phyloP scores from a whole-genome alignment of 1,140 invertebrate species.

The Drosophila willistoni region DNA sequence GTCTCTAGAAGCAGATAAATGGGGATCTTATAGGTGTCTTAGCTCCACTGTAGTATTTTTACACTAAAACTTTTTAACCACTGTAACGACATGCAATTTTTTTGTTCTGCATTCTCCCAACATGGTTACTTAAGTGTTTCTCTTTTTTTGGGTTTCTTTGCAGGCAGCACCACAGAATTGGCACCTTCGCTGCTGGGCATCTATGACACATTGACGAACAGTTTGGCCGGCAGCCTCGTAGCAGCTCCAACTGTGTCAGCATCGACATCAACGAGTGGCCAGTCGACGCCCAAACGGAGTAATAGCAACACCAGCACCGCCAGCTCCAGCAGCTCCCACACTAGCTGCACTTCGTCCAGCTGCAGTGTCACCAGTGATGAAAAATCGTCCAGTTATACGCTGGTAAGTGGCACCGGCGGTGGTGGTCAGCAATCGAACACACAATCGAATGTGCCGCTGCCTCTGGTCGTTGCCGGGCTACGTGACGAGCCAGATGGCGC shows the following conservation, averaged over 20 bases:
- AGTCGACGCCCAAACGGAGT: conserved; percentile 64
- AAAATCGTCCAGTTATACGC: conserved; percentile 58
- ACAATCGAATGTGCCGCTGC: conserved; percentile 16
- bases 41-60: not conserved
- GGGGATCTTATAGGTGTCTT: not conserved
- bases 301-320: conserved; percentile 61
- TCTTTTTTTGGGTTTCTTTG: conserved; percentile 16
- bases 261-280: conserved; percentile 35
- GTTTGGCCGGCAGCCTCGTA: conserved; percentile 37
- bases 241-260: conserved; percentile 20
- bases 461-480: conserved; percentile 58
- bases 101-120: not conserved
- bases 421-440: not conserved
- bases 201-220: conserved; percentile 83
- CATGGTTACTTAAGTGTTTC: not conserved
- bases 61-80: not conserved
- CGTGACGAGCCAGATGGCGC: conserved; percentile 71
- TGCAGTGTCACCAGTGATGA: conserved; percentile 64
- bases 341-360: conserved; percentile 20
- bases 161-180: conserved; percentile 86
- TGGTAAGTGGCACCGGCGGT: conserved; percentile 22
- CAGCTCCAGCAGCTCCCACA: conserved; percentile 43
- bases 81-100: not conserved
- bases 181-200: conserved; percentile 85
- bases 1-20: too few relatives aligned